phyloP scores from a whole-genome alignment of 2,113 vertebrate genomes.

The Lanius collurio region DNA sequence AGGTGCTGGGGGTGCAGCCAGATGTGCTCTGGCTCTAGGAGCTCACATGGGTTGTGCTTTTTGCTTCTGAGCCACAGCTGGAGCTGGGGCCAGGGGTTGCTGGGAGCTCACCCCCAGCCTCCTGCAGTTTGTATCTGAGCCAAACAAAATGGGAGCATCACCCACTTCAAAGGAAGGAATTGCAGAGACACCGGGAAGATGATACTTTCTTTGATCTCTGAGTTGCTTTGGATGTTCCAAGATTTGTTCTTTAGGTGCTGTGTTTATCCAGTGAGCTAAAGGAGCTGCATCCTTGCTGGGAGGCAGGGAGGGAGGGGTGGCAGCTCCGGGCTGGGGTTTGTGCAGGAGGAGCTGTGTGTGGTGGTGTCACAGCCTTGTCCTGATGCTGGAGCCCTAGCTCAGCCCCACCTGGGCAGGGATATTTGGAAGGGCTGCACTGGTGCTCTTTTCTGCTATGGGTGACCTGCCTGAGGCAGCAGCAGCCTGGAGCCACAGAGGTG shows the following conservation, averaged over 20 bases:
- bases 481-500: neutral
- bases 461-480: neutral
- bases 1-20: neutral
- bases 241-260: neutral
- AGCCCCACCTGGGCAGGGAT: neutral
- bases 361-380: neutral
- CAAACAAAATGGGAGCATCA: neutral
- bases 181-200: neutral
- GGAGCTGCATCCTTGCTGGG: neutral
- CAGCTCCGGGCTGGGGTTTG: neutral
- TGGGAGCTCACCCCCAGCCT: neutral
- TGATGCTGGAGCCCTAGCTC: neutral
- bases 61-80: neutral
- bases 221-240: neutral
- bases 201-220: slow-evolving; percentile 9
- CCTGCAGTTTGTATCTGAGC: neutral
- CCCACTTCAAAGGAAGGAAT: neutral
- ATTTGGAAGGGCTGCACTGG: neutral
- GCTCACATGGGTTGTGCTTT: neutral
- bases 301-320: neutral
- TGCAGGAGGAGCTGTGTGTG: neutral
- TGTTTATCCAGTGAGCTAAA: neutral
- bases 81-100: too few relatives aligned
- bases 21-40: neutral
- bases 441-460: neutral